Evolutionary conservation across 2,113 vertebrate species (phyloP).

Genomic region (Perca fluviatilis): DNA sequence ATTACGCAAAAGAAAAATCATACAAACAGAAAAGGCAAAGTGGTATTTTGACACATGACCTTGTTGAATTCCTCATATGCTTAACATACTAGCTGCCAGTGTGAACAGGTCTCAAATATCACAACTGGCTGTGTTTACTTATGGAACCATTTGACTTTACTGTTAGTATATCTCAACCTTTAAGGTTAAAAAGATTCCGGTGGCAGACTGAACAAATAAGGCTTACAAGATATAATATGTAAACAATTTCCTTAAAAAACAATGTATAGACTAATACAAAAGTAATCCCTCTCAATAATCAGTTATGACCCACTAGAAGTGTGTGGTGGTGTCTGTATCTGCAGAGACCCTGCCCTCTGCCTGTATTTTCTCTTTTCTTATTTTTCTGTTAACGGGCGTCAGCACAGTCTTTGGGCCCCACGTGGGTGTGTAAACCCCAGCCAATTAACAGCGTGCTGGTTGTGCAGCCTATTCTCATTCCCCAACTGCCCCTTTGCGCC

Average conservation of each 20-base stretch:
- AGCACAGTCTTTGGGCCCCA: no score
- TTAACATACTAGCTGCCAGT: constrained; percentile 17
- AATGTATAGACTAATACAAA: no score
- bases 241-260: not conserved
- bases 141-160: constrained; percentile 22
- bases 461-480: no score
- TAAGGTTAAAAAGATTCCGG: constrained; percentile 4
- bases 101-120: constrained; percentile 17
- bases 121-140: constrained; percentile 22
- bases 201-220: constrained; percentile 14
- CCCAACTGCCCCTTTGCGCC: no score
- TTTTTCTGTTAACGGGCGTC: no score
- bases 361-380: no score
- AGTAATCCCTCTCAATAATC: no score
- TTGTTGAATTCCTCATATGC: constrained; percentile 35
- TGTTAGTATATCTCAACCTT: not conserved
- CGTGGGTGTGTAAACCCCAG: no score
- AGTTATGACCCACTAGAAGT: no score
- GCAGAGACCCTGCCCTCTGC: no score
- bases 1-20: not conserved
- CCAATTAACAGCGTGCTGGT: no score
- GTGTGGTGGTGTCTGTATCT: no score
- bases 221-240: not conserved
- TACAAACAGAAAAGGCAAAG: constrained; percentile 1
- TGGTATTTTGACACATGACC: constrained; percentile 10